A percentile compares a stretch with the other conserved stretches of the same genome.
Evolutionary conservation across 2,888 invertebrate genomes (phyloP).

Genomic region (Epinotia nisella): DNA sequence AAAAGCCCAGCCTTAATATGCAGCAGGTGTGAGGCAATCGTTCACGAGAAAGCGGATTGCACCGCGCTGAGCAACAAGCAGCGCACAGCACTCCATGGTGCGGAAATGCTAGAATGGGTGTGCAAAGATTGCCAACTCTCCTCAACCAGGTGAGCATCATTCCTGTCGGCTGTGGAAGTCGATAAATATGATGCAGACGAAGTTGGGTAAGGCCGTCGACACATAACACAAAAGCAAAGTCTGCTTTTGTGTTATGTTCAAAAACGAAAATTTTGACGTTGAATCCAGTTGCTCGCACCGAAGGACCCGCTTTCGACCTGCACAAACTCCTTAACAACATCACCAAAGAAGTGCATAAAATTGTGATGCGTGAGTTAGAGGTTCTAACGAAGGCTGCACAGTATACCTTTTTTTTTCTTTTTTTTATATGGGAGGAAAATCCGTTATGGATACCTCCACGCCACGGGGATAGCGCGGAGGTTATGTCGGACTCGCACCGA

Average conservation of each 20-base stretch:
- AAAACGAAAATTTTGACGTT: too few species aligned
- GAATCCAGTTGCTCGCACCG: too few species aligned
- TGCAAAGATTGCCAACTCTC: conserved; percentile 3
- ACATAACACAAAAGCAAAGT: too few species aligned
- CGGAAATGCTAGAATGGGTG: conserved; percentile 4
- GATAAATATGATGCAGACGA: not conserved
- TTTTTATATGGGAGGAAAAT: too few species aligned
- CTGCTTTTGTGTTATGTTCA: too few species aligned
- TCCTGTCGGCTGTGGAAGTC: not conserved
- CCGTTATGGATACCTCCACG: too few species aligned
- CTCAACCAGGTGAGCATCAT: not conserved
- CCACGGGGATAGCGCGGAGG: too few species aligned
- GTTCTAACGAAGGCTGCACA: not conserved
- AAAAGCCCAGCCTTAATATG: not conserved
- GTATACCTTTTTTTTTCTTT: too few species aligned
- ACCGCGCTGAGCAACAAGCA: conserved; percentile 9
- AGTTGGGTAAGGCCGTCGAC: too few species aligned
- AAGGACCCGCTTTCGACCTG: not conserved
- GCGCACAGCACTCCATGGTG: conserved; percentile 2
- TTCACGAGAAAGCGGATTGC: conserved; percentile 7
- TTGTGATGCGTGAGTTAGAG: conserved; percentile 10
- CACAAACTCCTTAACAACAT: conserved; percentile 1
- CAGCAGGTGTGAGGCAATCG: conserved; percentile 2
- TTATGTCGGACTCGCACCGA: too few species aligned
- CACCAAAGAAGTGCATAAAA: not conserved